Evolutionary conservation across 1,140 invertebrate genomes (phyloP), one percentile per base, ranked within the genome.

Genomic region (Bilobella aurantiaca): DNA sequence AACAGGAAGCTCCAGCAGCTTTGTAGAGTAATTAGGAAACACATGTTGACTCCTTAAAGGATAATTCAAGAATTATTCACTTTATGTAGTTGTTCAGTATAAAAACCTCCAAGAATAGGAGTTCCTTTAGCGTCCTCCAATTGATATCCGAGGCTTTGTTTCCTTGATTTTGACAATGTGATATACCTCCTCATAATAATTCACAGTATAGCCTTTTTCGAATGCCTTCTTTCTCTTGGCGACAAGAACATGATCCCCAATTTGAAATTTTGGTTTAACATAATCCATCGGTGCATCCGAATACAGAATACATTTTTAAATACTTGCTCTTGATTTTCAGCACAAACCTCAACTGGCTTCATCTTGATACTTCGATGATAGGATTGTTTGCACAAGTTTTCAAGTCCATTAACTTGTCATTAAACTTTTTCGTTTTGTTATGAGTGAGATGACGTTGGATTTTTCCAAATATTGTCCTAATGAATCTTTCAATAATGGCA

Each of bases 321-420:
- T 29, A 8, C 58, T 16, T 64, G 12, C 1, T 23, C 25, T 58
- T 64, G 2, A 30, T 69, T 66, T 49, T 65, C 63, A 12, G 27
- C 8, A 30, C n/a, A 62, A 1, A 66, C 67, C 18, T 56, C 5
- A 27, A 28, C 34, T n/a, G 67, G 67, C 42, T 46, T n/a, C 28
- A 30, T 49, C 31, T 58, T 46, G 18, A 69, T 65, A 16, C 31
- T 58, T 1, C 53, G 31, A 63, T 69, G 67, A 25, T 57, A 65
- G 8, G 64, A 32, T 27, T 58, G 62, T 25, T 69, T 69, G 34
- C 66, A 69, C 1, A 58, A 8, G 27, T 58, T 28, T 14, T 31
- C 42, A 64, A 63, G 2, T 53, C 37, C 21, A 25, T 46, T 16
- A 69, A 56, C 1, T 31, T 28, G 32, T 69, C 23, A 42, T 42